A percentile compares a stretch with the other conserved stretches of the same genome.
These are phyloP conservation scores for Paracanthobrama guichenoti DNA, from an alignment of 2,113 vertebrate genomes.

Conservation along the genomic window DNA sequence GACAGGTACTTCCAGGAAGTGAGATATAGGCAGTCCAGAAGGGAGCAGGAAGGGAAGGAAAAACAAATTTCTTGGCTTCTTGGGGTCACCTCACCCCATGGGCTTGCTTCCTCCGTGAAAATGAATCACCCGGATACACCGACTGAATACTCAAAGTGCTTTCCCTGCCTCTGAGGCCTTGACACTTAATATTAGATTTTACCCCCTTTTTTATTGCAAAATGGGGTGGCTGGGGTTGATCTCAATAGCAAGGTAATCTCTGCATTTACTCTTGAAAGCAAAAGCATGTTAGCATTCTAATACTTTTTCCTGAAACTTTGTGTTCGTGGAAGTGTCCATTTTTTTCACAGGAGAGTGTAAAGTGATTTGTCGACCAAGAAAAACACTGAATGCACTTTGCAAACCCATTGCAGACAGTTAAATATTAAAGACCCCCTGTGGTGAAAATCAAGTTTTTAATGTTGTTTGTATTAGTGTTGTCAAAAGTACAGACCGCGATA, in stretches of 20 bases:
- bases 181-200: slow-evolving; percentile 67
- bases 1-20: slow-evolving; percentile 95
- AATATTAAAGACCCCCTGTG: neutral
- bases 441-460: too few species aligned
- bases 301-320: slow-evolving; percentile 54
- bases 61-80: slow-evolving; percentile 80
- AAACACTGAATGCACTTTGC: slow-evolving; percentile 45
- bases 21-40: slow-evolving; percentile 91
- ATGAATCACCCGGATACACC: slow-evolving; percentile 78
- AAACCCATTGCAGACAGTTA: neutral
- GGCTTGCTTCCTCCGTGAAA: slow-evolving; percentile 75
- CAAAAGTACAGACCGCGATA: too few species aligned
- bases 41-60: slow-evolving; percentile 58
- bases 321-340: slow-evolving; percentile 50
- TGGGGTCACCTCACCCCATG: slow-evolving; percentile 83
- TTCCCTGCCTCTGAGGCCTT: slow-evolving; percentile 61
- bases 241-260: slow-evolving; percentile 59
- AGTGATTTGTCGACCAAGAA: slow-evolving; percentile 57
- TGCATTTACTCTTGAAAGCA: slow-evolving; percentile 58
- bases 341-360: neutral
- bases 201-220: slow-evolving; percentile 58
- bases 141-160: slow-evolving; percentile 70
- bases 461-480: too few species aligned
- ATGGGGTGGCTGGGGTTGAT: slow-evolving; percentile 57
- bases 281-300: slow-evolving; percentile 64